Evolutionary conservation across 2,113 vertebrate genomes (phyloP), one percentile per base, ranked within the genome.

Genomic region (Melanostigma gelatinosum): DNA sequence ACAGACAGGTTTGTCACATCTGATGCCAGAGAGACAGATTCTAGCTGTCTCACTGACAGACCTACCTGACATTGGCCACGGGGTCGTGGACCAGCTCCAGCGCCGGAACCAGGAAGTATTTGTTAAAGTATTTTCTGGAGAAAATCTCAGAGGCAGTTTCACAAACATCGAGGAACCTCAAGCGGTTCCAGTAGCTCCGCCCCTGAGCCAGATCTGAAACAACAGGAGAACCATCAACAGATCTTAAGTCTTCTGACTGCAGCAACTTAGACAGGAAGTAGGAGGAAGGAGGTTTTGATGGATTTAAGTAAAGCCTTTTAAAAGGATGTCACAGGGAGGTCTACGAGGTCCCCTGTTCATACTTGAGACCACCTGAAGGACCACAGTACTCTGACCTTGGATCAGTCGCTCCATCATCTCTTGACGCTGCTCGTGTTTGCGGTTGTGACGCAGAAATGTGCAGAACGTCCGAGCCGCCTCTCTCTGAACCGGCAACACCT

Each of bases 101-200:
- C 9, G 96, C 96, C 61, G 96, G 96, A 40, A 96, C 88, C 86
- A 98, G 96, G 91, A 98, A 98, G 77, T 98, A 95, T 94, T 97
- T 97, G 94, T 96, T 98, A 93, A 99, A 98, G 94, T 97, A 99
- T 60, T 97, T 97, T 79, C 97, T 97, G 79, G 97, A 99, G 94
- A 98, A 99, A 44, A 98, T 93, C 72, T 98, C 97, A 79, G 96
- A 96, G 84, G 97, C 96, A 77, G 95, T 96, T 95, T 98, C 97
- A 95, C 97, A 99, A 69, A 97, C 96, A 86, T 99, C 97, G 79
- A 99, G 96, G 93, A 97, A 99, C 3, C 97, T 95, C 77, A 97
- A 94, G 80, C 97, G 96, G 93, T 96, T 97, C 97, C 97, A 98
- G 22, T 97, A 99, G 92, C 97, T 99, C 93, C 96, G 96, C 68